These are phyloP conservation scores for Nothobranchius kuhntae DNA, from an alignment of 2,113 vertebrate genomes.

Conservation along the genomic window DNA sequence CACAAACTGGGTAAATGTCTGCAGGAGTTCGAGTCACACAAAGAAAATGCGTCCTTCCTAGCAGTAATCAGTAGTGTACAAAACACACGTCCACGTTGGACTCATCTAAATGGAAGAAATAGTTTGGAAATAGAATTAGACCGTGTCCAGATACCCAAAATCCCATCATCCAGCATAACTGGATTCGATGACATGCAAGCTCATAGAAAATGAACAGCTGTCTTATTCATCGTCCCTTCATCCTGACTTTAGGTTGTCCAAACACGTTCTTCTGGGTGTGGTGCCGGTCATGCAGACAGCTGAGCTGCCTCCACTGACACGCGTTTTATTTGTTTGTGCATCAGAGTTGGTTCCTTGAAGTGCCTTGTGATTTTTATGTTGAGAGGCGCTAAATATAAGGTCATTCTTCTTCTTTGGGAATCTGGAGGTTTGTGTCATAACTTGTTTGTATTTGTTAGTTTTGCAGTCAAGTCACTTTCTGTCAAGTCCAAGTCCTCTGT, in stretches of 20 bases:
- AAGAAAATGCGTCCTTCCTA: slow-evolving; percentile 48
- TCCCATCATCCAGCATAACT: slow-evolving; percentile 37
- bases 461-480: too few species aligned
- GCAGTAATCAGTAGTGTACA: slow-evolving; percentile 52
- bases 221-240: slow-evolving; percentile 19
- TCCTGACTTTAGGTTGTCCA: slow-evolving; percentile 20
- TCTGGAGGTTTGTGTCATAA: too few species aligned
- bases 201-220: slow-evolving; percentile 2
- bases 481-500: too few species aligned
- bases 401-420: too few species aligned
- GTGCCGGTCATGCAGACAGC: slow-evolving; percentile 17
- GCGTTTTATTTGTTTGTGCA: too few species aligned
- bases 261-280: slow-evolving; percentile 52
- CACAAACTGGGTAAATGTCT: slow-evolving; percentile 13
- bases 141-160: slow-evolving; percentile 57
- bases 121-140: slow-evolving; percentile 56
- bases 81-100: slow-evolving; percentile 27
- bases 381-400: too few species aligned
- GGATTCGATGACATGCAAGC: slow-evolving; percentile 37
- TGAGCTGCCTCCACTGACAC: too few species aligned
- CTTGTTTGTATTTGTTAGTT: too few species aligned
- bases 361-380: too few species aligned
- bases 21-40: slow-evolving; percentile 32
- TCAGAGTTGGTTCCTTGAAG: too few species aligned
- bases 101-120: slow-evolving; percentile 55